Percentiles rank a stretch among this genome's conserved stretches.
These are phyloP conservation scores for Habropoda laboriosa DNA, from an alignment of 1,140 invertebrate genomes.

Conservation along the genomic window DNA sequence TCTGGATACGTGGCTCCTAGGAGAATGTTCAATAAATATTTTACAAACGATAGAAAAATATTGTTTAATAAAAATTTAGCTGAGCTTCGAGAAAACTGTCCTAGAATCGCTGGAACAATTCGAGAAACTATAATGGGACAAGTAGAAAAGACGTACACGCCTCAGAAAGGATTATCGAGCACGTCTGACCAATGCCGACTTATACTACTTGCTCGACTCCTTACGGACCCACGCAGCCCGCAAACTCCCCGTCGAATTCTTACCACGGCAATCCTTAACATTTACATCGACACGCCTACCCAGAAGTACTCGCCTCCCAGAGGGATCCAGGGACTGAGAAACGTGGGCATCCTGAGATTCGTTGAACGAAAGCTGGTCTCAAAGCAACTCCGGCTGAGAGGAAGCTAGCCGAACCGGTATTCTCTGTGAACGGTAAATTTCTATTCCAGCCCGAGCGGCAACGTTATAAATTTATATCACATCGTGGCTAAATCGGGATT, in stretches of 20 bases:
- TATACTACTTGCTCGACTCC: background rate
- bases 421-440: conserved; percentile 41
- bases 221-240: background rate
- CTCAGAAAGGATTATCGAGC: background rate
- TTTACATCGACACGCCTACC: background rate
- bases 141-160: too few relatives aligned
- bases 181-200: background rate
- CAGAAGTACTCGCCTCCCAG: background rate
- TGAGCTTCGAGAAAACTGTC: too few relatives aligned
- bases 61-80: too few relatives aligned
- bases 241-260: background rate
- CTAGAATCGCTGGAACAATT: too few relatives aligned
- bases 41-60: too few relatives aligned
- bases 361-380: background rate
- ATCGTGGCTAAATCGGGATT: conserved; percentile 56
- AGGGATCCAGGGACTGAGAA: background rate
- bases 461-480: conserved; percentile 64
- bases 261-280: background rate
- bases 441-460: conserved; percentile 37
- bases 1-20: too few relatives aligned
- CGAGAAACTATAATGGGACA: too few relatives aligned
- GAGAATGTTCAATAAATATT: too few relatives aligned
- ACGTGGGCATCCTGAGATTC: background rate
- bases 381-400: background rate
- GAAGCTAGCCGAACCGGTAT: too few relatives aligned